These are phyloP conservation scores for Sebastes glaucus DNA, from an alignment of 2,797 vertebrate genomes.

Conservation along the genomic window DNA sequence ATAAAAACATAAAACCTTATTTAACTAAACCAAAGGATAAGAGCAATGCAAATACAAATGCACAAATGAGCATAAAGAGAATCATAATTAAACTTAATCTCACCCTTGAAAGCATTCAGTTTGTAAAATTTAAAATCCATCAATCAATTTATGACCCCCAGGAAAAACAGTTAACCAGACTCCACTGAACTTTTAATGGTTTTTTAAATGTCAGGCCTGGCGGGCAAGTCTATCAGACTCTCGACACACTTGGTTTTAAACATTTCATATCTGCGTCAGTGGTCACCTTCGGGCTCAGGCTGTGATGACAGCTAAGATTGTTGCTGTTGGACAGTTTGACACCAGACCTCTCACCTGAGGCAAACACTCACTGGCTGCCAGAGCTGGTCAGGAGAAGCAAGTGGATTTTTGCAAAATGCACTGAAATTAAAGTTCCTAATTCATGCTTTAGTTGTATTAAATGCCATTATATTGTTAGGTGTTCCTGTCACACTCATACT, in stretches of 20 bases:
- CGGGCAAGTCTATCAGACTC: slow-evolving; percentile 35
- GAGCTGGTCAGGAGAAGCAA: not conserved
- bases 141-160: slow-evolving; percentile 25
- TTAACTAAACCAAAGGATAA: not conserved
- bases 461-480: not conserved
- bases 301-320: slow-evolving; percentile 43
- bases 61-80: not conserved
- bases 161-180: slow-evolving; percentile 10
- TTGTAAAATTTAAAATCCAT: slow-evolving; percentile 14
- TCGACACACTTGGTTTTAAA: slow-evolving; percentile 30
- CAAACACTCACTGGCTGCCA: slow-evolving; percentile 3
- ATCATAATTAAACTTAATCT: slow-evolving; percentile 18
- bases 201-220: slow-evolving; percentile 22
- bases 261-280: slow-evolving; percentile 31
- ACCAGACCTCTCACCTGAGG: slow-evolving; percentile 28
- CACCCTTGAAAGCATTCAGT: not conserved
- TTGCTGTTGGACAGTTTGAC: slow-evolving; percentile 43
- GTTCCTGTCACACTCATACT: not conserved
- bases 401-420: not conserved
- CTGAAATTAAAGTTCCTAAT: not conserved
- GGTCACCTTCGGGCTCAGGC: slow-evolving; percentile 48
- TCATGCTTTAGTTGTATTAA: not conserved
- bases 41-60: not conserved
- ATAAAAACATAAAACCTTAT: not conserved
- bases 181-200: slow-evolving; percentile 26